phyloP scores from a whole-genome alignment of 2,888 invertebrate genomes.

The Volucella zonaria region DNA sequence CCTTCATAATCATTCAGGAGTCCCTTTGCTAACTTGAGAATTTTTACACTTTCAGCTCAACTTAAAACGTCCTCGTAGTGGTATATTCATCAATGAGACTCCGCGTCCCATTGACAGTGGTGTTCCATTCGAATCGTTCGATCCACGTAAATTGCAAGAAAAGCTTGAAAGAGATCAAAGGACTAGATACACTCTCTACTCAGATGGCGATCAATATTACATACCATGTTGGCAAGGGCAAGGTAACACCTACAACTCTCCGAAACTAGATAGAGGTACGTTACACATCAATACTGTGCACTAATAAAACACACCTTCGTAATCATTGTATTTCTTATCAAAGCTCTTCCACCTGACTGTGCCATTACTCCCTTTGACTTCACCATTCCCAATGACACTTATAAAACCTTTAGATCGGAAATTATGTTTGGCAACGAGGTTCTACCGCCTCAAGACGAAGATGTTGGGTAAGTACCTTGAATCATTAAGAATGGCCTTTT shows the following conservation, averaged over 20 bases:
- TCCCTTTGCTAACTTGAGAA: neutral
- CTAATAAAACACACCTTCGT: neutral
- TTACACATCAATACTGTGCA: neutral
- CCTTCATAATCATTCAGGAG: no score
- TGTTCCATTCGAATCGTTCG: constrained; percentile 78
- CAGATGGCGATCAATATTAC: constrained; percentile 47
- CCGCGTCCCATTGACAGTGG: constrained; percentile 75
- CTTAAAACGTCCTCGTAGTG: constrained; percentile 80
- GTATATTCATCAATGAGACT: constrained; percentile 80
- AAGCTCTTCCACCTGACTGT: constrained; percentile 28
- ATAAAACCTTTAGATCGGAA: constrained; percentile 77
- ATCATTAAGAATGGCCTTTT: neutral
- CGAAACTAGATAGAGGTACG: neutral
- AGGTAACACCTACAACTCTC: neutral
- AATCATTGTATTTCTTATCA: neutral
- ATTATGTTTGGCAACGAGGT: constrained; percentile 78
- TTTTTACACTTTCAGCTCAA: constrained; percentile 76
- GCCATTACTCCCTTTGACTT: constrained; percentile 38
- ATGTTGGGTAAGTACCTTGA: constrained; percentile 1
- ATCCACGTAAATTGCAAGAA: constrained; percentile 80
- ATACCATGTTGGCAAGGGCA: constrained; percentile 32
- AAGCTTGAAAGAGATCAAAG: constrained; percentile 77
- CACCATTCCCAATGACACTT: constrained; percentile 79
- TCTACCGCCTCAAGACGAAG: constrained; percentile 33
- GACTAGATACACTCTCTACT: constrained; percentile 76